phyloP scores from a whole-genome alignment of 2,888 invertebrate genomes.

The Chironomus riparius region DNA sequence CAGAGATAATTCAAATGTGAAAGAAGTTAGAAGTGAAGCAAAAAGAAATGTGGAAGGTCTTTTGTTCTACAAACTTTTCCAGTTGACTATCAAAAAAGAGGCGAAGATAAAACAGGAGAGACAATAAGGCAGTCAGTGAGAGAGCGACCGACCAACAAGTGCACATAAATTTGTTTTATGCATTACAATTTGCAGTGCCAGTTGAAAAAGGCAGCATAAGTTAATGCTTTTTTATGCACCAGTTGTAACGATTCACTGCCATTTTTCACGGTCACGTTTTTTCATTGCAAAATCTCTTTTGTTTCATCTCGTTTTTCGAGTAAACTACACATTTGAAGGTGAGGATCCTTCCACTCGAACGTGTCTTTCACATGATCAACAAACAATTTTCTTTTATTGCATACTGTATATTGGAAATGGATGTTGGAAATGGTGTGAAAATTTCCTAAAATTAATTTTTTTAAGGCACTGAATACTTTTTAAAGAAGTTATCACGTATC shows the following conservation, averaged over 20 bases:
- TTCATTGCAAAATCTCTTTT: background rate
- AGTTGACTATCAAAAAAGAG: background rate
- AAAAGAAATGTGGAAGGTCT: background rate
- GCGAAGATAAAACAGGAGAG: background rate
- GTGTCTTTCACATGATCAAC: constrained; percentile 7
- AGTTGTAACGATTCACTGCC: constrained; percentile 5
- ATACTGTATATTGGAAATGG: background rate
- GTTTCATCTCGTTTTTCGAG: background rate
- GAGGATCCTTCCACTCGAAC: background rate
- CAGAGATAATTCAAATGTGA: background rate
- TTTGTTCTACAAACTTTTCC: background rate
- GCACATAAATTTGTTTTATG: constrained; percentile 18
- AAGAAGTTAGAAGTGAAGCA: background rate
- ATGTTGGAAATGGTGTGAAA: constrained; percentile 1
- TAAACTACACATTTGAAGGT: too few relatives aligned
- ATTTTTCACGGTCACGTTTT: constrained; percentile 19
- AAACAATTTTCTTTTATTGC: background rate
- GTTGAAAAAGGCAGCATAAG: background rate
- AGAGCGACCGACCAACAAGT: constrained; percentile 12
- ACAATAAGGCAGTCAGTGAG: background rate
- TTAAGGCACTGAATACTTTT: too few relatives aligned
- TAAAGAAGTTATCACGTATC: constrained; percentile 6
- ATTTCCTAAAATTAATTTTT: background rate
- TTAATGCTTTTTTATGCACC: constrained; percentile 7
- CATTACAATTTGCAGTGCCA: constrained; percentile 18